phyloP scores from a whole-genome alignment of 2,888 invertebrate genomes.

The Sphaerophoria taeniata region DNA sequence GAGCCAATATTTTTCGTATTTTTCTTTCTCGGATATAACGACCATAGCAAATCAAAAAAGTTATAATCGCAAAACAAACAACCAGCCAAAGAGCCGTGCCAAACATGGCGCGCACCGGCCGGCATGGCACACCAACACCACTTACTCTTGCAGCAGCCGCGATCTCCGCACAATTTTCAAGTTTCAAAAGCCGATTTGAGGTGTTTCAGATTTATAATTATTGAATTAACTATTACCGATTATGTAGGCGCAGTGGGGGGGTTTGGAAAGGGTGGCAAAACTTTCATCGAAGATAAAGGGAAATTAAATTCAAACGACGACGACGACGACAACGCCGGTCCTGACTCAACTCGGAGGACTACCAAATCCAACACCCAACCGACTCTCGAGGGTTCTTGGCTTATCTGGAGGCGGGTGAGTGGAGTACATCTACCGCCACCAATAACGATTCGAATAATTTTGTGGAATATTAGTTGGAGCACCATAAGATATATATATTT shows the following conservation, averaged over 20 bases:
- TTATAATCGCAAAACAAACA: conserved; percentile 62
- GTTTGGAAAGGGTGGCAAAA: conserved; percentile 8
- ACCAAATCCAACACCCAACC: not conserved
- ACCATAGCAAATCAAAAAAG: conserved; percentile 41
- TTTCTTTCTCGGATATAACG: not conserved
- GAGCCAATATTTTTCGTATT: not conserved
- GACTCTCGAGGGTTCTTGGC: conserved; percentile 12
- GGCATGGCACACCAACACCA: not conserved
- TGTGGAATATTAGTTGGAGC: conserved; percentile 59
- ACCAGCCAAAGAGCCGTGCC: conserved; percentile 24
- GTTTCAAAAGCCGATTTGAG: conserved; percentile 16
- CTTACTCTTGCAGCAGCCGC: not conserved
- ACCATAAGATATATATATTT: not conserved
- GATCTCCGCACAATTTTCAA: not conserved
- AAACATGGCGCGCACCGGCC: not conserved
- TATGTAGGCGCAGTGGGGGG: conserved; percentile 29
- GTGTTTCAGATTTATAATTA: conserved; percentile 70
- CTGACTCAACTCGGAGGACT: not conserved
- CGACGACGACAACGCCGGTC: conserved; percentile 19
- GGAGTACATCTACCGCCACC: not conserved
- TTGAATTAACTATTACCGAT: conserved; percentile 71
- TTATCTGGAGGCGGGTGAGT: not conserved
- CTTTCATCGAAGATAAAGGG: conserved; percentile 59
- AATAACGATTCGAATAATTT: conserved; percentile 13
- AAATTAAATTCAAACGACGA: conserved; percentile 65